Conservation (phyloP, 2,888 invertebrate genomes). For the Merodon equestris region DNA sequence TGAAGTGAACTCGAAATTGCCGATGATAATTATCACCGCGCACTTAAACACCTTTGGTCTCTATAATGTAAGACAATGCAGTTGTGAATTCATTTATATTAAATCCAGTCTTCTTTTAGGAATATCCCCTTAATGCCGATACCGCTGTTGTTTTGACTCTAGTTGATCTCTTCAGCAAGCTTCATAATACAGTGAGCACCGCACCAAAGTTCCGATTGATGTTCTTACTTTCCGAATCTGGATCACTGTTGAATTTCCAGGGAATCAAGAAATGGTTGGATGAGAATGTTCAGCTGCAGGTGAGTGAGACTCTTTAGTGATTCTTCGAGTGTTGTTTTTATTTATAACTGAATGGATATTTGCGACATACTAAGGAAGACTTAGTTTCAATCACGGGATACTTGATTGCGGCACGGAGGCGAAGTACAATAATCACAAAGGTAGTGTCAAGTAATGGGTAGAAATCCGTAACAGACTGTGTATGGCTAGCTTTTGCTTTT, state of each 20-base stretch:
- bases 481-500: slow-evolving; percentile 12
- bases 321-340: background rate
- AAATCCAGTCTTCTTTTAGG: slow-evolving; percentile 80
- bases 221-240: slow-evolving; percentile 94
- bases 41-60: slow-evolving; percentile 95
- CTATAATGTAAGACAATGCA: slow-evolving; percentile 87
- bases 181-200: slow-evolving; percentile 87
- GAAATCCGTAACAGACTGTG: background rate
- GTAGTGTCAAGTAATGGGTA: slow-evolving; percentile 43
- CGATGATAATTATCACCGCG: slow-evolving; percentile 93
- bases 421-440: slow-evolving; percentile 64
- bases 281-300: slow-evolving; percentile 83
- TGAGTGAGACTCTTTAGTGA: no score
- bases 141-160: slow-evolving; percentile 92
- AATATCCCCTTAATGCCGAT: slow-evolving; percentile 92
- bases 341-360: slow-evolving; percentile 11
- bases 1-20: slow-evolving; percentile 81
- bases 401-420: slow-evolving; percentile 69
- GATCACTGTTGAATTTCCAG: slow-evolving; percentile 94
- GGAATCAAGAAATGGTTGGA: slow-evolving; percentile 98
- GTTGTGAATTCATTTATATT: background rate
- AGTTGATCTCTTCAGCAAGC: slow-evolving; percentile 90
- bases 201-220: slow-evolving; percentile 88
- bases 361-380: slow-evolving; percentile 65
- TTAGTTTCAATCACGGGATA: slow-evolving; percentile 71